phyloP scores from a whole-genome alignment of 2,113 vertebrate species.

The Rhabdornis inornatus region DNA sequence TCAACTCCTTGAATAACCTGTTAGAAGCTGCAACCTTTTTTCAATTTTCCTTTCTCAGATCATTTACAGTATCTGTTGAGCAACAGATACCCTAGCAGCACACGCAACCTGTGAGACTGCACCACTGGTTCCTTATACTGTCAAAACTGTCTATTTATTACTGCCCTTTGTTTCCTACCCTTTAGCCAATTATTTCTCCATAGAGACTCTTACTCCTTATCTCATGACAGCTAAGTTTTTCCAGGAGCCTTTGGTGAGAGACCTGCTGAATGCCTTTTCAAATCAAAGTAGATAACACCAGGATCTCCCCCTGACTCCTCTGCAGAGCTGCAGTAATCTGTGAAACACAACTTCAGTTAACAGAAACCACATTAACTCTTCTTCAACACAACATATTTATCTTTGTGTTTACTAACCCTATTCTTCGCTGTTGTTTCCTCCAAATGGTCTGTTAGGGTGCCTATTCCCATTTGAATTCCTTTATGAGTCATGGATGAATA shows the following conservation, averaged over 20 bases:
- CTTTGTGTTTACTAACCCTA: conserved; percentile 15
- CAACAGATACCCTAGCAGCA: neutral
- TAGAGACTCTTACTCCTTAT: neutral
- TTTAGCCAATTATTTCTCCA: conserved; percentile 40
- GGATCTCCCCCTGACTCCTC: neutral
- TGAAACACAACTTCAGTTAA: conserved; percentile 6
- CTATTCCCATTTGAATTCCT: neutral
- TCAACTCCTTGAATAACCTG: neutral
- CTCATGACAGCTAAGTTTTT: conserved; percentile 36
- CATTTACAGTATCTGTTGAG: neutral
- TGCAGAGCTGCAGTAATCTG: neutral
- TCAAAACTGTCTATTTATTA: conserved; percentile 17
- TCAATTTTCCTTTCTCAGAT: neutral
- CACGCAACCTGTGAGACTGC: neutral
- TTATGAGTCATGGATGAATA: neutral
- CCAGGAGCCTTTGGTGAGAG: neutral
- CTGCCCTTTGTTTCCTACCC: conserved; percentile 38
- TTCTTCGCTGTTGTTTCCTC: neutral
- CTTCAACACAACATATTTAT: neutral
- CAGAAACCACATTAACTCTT: conserved; percentile 6
- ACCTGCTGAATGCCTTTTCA: conserved; percentile 42
- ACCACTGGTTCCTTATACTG: neutral
- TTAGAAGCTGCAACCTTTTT: neutral
- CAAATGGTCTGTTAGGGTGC: neutral
- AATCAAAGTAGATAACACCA: conserved; percentile 1